Evolutionary conservation across 2,797 vertebrate genomes (phyloP).

Genomic region (Myiotriccus ornatus): DNA sequence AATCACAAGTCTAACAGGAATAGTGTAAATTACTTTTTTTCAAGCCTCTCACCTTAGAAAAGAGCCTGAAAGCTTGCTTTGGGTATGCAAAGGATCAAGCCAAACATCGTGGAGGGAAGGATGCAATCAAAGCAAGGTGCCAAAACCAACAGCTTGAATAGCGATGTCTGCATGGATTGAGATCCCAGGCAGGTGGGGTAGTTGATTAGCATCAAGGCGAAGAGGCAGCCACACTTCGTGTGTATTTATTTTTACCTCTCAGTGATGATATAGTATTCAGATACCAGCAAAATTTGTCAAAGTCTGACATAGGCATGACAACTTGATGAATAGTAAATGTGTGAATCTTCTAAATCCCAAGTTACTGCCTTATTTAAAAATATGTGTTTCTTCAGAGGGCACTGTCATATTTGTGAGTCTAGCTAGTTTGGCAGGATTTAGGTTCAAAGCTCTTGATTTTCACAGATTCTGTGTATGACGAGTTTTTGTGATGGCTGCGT

Average conservation of each 20-base stretch:
- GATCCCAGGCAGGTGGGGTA: neutral
- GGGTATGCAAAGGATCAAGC: neutral
- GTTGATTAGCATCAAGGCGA: neutral
- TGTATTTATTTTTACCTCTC: conserved; percentile 25
- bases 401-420: neutral
- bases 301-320: conserved; percentile 10
- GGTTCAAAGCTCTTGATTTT: neutral
- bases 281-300: neutral
- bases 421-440: neutral
- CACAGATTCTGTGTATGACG: neutral
- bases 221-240: neutral
- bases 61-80: neutral
- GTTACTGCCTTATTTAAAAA: conserved; percentile 1
- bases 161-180: neutral
- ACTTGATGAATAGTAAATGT: conserved; percentile 19
- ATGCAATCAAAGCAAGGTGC: neutral
- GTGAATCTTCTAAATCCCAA: neutral
- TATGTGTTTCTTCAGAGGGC: neutral
- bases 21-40: neutral
- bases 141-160: neutral
- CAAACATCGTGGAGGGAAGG: neutral
- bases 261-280: neutral
- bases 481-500: neutral
- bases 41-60: neutral
- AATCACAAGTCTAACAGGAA: neutral